A percentile compares a stretch with the other conserved stretches of the same genome.
Evolutionary conservation across 1,140 invertebrate genomes (phyloP).

Genomic region (Sycobia sp.): DNA sequence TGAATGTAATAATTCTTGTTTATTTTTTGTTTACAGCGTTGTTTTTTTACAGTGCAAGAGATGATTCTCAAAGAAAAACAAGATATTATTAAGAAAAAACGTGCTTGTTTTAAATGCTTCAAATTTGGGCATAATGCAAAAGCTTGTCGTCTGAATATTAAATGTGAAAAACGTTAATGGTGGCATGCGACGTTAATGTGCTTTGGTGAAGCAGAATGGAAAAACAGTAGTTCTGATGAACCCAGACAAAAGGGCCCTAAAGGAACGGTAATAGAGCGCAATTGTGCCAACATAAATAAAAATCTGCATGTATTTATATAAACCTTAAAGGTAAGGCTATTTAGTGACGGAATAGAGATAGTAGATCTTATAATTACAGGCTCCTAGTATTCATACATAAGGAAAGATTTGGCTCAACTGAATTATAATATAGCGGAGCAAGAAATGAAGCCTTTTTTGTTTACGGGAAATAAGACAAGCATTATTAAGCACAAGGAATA

Average conservation of each 20-base stretch:
- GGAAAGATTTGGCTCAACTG: too few relatives aligned
- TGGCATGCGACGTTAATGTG: constrained; percentile 10
- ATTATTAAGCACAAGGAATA: too few relatives aligned
- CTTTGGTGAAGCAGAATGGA: constrained; percentile 5
- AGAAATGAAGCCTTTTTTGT: too few relatives aligned
- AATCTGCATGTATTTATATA: too few relatives aligned
- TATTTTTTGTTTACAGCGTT: constrained; percentile 21
- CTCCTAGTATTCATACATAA: too few relatives aligned
- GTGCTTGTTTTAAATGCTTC: too few relatives aligned
- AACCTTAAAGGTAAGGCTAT: too few relatives aligned
- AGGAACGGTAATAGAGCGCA: neutral
- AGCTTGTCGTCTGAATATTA: constrained; percentile 26
- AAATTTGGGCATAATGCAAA: constrained; percentile 31
- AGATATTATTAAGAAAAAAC: constrained; percentile 13
- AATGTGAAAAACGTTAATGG: constrained; percentile 19
- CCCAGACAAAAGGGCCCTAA: neutral
- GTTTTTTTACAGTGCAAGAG: constrained; percentile 3
- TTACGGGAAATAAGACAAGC: too few relatives aligned
- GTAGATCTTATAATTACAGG: too few relatives aligned
- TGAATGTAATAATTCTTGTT: constrained; percentile 29
- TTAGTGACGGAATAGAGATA: too few relatives aligned
- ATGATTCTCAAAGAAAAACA: constrained; percentile 20
- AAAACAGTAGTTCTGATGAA: constrained; percentile 21
- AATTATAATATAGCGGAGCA: too few relatives aligned
- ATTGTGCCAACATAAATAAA: neutral